phyloP scores from a whole-genome alignment of 2,888 invertebrate genomes.

The Ariolimax columbianus region DNA sequence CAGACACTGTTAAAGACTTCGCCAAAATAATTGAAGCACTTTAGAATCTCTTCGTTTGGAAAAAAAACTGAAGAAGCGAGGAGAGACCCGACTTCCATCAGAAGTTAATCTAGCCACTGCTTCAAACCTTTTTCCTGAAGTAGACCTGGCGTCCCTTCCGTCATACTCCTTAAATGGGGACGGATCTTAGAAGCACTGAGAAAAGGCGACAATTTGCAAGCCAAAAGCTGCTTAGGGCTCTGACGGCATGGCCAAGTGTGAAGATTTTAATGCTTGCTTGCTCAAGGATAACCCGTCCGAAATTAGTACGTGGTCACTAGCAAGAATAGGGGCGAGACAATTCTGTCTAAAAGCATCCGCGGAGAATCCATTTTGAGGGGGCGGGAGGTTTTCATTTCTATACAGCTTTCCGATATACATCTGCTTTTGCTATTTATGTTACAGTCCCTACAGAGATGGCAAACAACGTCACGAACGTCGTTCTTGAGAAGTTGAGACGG shows the following conservation, averaged over 20 bases:
- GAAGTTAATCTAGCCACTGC: constrained; percentile 8
- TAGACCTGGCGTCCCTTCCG: constrained; percentile 17
- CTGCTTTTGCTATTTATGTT: neutral
- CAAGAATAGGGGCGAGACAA: neutral
- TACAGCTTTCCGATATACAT: neutral
- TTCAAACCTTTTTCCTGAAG: constrained; percentile 4
- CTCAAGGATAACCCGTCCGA: constrained; percentile 10
- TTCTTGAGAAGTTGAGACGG: neutral
- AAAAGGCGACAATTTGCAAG: constrained; percentile 24
- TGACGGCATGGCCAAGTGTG: neutral
- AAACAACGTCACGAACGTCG: neutral
- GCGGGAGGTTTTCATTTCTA: neutral
- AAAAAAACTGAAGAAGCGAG: neutral
- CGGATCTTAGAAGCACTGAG: constrained; percentile 11
- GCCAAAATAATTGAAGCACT: constrained; percentile 16
- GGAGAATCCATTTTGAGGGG: neutral
- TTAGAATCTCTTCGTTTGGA: constrained; percentile 4
- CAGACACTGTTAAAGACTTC: neutral
- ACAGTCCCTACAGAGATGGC: neutral
- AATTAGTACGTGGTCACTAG: neutral
- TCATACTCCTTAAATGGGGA: constrained; percentile 25
- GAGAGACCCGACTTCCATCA: constrained; percentile 4
- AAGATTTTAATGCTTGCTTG: constrained; percentile 33
- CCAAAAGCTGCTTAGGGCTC: constrained; percentile 16
- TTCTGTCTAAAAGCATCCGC: neutral